phyloP scores from a whole-genome alignment of 2,113 vertebrate species.

The Eulacestoma nigropectus region DNA sequence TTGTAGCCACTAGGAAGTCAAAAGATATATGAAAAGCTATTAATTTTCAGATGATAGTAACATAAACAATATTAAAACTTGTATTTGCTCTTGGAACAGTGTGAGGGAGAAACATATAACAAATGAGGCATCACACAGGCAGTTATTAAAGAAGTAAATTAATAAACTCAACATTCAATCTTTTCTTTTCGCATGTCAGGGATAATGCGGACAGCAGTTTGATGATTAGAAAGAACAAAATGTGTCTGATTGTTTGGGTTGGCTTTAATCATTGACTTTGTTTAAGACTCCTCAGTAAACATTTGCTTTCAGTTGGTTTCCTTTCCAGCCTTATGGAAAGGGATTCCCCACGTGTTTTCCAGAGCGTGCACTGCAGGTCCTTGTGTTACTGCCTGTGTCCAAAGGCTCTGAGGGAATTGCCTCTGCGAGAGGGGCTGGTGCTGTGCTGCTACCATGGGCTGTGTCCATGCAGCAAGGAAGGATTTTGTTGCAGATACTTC shows the following conservation, averaged over 20 bases:
- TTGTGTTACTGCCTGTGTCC: neutral
- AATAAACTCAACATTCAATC: constrained; percentile 36
- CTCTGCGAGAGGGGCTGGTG: neutral
- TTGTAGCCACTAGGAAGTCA: constrained; percentile 54
- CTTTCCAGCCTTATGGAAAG: neutral
- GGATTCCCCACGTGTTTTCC: neutral
- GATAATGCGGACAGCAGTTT: neutral
- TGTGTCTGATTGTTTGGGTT: neutral
- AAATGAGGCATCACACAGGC: constrained; percentile 11
- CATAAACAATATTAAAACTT: constrained; percentile 59
- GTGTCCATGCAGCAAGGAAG: neutral
- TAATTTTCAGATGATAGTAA: constrained; percentile 62
- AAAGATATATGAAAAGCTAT: constrained; percentile 68
- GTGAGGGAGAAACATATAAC: neutral
- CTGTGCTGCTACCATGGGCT: neutral
- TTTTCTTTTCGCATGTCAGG: neutral
- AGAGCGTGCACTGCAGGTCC: fast-evolving
- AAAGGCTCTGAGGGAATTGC: neutral
- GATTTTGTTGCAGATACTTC: neutral
- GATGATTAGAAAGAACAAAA: neutral
- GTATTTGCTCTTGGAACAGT: constrained; percentile 36
- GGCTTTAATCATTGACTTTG: neutral
- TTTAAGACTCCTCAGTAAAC: neutral
- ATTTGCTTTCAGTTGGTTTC: neutral
- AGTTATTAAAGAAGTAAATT: constrained; percentile 50